Evolutionary conservation across 2,113 vertebrate genomes (phyloP).

Genomic region (Istiophorus platypterus): DNA sequence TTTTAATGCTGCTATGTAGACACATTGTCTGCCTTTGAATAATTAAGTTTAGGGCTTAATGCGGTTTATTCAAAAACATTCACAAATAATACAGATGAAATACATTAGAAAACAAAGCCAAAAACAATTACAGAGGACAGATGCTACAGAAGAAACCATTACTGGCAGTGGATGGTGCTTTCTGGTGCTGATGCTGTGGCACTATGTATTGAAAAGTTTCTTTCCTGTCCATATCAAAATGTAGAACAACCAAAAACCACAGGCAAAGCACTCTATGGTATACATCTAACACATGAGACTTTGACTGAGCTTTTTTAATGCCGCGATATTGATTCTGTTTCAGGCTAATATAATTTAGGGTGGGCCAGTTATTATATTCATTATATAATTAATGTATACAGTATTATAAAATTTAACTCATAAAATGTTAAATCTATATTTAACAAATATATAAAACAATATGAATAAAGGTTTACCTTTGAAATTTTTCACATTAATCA

Average conservation of each 20-base stretch:
- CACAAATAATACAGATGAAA: neutral
- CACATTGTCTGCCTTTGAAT: neutral
- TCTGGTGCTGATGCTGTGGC: constrained; percentile 26
- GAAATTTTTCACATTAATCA: neutral
- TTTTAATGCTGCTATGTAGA: neutral
- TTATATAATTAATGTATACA: no score
- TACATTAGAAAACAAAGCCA: neutral
- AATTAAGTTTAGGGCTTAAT: no score
- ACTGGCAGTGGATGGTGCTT: constrained; percentile 11
- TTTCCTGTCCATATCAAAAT: constrained; percentile 25
- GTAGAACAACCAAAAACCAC: neutral
- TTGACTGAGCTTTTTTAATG: no score
- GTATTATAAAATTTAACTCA: neutral
- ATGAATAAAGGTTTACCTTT: neutral
- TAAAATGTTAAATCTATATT: neutral
- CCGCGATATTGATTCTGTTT: neutral
- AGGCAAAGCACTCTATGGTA: neutral
- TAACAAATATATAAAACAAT: neutral
- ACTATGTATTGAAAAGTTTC: neutral
- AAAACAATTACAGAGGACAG: neutral
- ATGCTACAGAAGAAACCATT: neutral
- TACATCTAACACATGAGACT: neutral
- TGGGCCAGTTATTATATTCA: no score
- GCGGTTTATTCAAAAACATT: neutral
- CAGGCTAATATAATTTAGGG: neutral